Evolutionary conservation across 2,888 invertebrate species (phyloP).

Genomic region (Drosophila kambysellisi): DNA sequence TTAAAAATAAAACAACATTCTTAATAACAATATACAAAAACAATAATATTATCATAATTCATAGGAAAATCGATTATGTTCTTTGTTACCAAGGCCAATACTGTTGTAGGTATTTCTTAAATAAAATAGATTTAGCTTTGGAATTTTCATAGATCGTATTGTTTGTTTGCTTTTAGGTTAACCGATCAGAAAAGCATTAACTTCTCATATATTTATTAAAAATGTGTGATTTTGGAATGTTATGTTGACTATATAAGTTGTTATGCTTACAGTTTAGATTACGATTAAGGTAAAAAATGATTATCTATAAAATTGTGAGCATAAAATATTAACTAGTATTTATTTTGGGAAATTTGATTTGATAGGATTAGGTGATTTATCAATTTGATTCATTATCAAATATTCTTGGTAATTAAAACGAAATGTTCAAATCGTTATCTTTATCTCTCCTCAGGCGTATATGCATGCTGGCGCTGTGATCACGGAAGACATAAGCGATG

Average conservation of each 20-base stretch:
- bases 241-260: conserved; percentile 19
- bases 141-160: not conserved
- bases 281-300: not conserved
- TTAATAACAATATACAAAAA: conserved; percentile 26
- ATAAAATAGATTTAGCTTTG: not conserved
- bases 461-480: conserved; percentile 96
- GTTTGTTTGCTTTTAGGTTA: not conserved
- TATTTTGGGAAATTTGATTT: not conserved
- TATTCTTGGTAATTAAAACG: not conserved
- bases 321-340: conserved; percentile 8
- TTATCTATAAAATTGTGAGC: conserved; percentile 9
- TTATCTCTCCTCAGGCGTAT: conserved; percentile 88
- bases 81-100: conserved; percentile 28
- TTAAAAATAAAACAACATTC: not conserved
- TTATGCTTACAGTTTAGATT: conserved; percentile 6
- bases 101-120: not conserved
- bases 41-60: conserved; percentile 19
- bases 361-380: conserved; percentile 51
- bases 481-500: conserved; percentile 98
- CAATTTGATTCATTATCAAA: conserved; percentile 42
- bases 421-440: not conserved
- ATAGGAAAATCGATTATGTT: conserved; percentile 3
- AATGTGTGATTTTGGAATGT: conserved; percentile 4
- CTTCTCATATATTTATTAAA: not conserved
- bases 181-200: not conserved